phyloP scores from a whole-genome alignment of 2,113 vertebrate species.

The Erythrolamprus reginae region DNA sequence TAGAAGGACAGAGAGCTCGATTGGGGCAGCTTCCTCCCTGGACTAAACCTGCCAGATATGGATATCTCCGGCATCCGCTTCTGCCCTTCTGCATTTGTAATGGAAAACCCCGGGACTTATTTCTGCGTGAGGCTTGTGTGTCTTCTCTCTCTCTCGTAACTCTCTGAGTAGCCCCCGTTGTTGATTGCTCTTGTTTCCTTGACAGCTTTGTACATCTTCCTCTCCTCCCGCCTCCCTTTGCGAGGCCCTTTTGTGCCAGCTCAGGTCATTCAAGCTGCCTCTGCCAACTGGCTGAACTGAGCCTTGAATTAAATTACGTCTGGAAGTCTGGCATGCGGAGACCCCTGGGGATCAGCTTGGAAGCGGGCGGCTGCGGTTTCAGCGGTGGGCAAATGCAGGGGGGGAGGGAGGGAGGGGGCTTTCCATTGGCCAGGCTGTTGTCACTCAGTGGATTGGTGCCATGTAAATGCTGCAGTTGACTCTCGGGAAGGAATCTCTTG shows the following conservation, averaged over 20 bases:
- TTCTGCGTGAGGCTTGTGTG: conserved; percentile 15
- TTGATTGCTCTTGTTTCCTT: conserved; percentile 42
- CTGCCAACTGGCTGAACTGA: conserved; percentile 40
- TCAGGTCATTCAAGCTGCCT: conserved; percentile 42
- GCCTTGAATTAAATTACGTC: conserved; percentile 13
- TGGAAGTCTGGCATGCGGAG: background rate
- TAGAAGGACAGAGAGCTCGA: background rate
- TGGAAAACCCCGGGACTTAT: conserved; percentile 30
- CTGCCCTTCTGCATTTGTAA: conserved; percentile 33
- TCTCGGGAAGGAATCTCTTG: background rate
- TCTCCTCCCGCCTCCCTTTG: background rate
- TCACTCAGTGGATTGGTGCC: background rate
- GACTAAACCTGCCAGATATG: background rate
- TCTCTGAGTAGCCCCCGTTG: conserved; percentile 1
- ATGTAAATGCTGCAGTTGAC: background rate
- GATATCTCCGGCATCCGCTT: conserved; percentile 21
- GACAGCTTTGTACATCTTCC: conserved; percentile 41
- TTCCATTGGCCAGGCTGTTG: background rate
- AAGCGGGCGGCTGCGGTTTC: conserved; percentile 3
- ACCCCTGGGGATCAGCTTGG: background rate
- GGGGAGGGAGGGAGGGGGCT: background rate
- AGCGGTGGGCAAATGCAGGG: background rate
- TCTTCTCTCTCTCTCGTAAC: background rate
- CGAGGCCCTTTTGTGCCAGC: conserved; percentile 38
- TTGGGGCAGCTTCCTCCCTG: background rate